These are phyloP conservation scores for Athene noctua DNA, from an alignment of 2,113 vertebrate species.

Conservation along the genomic window DNA sequence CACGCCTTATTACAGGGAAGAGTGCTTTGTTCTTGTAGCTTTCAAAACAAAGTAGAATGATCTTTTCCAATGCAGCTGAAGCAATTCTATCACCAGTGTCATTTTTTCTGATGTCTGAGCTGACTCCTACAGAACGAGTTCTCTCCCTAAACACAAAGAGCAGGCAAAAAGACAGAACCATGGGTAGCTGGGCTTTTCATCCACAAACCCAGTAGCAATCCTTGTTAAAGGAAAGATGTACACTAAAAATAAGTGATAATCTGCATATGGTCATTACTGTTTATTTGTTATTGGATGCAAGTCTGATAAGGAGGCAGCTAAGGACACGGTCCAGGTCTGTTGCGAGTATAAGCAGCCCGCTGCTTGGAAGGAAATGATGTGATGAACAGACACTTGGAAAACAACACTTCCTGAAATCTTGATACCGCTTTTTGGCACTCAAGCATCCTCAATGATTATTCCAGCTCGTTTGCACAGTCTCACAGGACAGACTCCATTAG, in stretches of 20 bases:
- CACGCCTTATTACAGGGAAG: slow-evolving; percentile 42
- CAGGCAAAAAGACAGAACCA: not conserved
- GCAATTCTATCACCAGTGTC: slow-evolving; percentile 11
- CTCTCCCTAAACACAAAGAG: not conserved
- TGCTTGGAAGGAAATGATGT: not conserved
- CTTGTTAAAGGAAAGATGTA: not conserved
- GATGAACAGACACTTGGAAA: not conserved
- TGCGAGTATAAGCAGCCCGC: not conserved
- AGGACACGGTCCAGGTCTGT: not conserved
- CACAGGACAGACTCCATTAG: not conserved
- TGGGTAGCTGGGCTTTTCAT: not conserved
- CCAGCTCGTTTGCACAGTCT: not conserved
- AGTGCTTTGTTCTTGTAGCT: slow-evolving; percentile 23
- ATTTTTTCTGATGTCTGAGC: slow-evolving; percentile 33
- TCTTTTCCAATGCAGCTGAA: slow-evolving; percentile 39
- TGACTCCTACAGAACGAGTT: slow-evolving; percentile 4
- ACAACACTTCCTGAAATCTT: not conserved
- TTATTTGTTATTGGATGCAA: not conserved
- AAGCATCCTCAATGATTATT: not conserved
- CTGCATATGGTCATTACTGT: not conserved
- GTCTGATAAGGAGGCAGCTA: not conserved
- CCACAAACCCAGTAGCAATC: not conserved
- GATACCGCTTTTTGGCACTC: not conserved
- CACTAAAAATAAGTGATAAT: not conserved
- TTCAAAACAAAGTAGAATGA: slow-evolving; percentile 44